Evolutionary conservation across 2,888 invertebrate species (phyloP).

Genomic region (Conchocele bisecta): DNA sequence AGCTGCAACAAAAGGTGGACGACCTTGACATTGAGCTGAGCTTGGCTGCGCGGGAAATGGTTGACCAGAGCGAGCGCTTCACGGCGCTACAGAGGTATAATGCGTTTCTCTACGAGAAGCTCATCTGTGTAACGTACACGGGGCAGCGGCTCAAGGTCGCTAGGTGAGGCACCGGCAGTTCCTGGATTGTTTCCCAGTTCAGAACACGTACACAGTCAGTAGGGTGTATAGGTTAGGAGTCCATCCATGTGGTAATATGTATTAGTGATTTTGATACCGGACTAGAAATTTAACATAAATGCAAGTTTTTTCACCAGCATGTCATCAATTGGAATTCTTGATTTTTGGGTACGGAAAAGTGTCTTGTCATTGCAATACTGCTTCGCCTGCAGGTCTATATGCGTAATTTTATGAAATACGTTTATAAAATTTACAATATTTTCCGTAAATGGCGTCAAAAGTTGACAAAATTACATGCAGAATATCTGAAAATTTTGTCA

Average conservation of each 20-base stretch:
- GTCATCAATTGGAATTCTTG: too few relatives aligned
- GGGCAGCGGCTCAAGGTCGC: slow-evolving; percentile 49
- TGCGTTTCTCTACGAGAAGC: slow-evolving; percentile 54
- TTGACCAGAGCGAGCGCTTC: slow-evolving; percentile 41
- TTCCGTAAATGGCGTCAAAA: too few relatives aligned
- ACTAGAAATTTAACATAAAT: too few relatives aligned
- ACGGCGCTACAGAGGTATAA: slow-evolving; percentile 46
- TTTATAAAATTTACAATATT: too few relatives aligned
- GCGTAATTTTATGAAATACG: too few relatives aligned
- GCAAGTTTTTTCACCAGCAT: too few relatives aligned
- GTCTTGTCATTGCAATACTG: too few relatives aligned
- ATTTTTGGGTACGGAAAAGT: too few relatives aligned
- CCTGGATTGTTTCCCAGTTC: slow-evolving; percentile 57
- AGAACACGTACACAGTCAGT: background rate
- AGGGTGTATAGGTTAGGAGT: background rate
- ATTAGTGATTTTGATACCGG: too few relatives aligned
- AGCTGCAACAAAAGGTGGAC: slow-evolving; percentile 36
- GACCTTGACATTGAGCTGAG: slow-evolving; percentile 48
- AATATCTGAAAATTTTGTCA: too few relatives aligned
- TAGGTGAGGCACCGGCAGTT: slow-evolving; percentile 47
- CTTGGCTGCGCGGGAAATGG: slow-evolving; percentile 31
- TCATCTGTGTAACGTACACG: slow-evolving; percentile 47
- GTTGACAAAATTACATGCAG: too few relatives aligned
- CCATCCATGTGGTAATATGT: slow-evolving; percentile 4
- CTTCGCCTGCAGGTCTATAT: too few relatives aligned